A percentile compares a stretch with the other conserved stretches of the same genome.
Conservation (phyloP, 2,113 vertebrate genomes). For the Cyanocitta stelleri region DNA sequence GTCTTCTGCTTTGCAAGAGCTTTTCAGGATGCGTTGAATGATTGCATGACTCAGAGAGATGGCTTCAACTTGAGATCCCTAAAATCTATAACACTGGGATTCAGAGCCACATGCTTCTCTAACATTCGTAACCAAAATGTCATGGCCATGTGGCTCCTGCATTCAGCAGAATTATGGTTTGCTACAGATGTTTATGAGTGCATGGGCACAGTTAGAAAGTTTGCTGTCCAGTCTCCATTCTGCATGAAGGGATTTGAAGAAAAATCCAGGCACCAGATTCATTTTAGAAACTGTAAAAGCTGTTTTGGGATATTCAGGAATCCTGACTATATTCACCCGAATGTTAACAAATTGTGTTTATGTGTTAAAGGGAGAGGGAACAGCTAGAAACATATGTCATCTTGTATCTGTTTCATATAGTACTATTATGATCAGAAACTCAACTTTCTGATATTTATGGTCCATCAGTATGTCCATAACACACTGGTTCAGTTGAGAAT, state of each 20-base stretch:
- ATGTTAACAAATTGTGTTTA: constrained; percentile 15
- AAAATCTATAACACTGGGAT: neutral
- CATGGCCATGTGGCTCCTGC: constrained; percentile 6
- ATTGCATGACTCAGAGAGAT: neutral
- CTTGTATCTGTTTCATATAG: constrained; percentile 6
- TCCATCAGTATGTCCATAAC: neutral
- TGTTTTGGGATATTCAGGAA: constrained; percentile 22
- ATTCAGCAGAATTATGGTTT: constrained; percentile 19
- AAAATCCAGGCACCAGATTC: constrained; percentile 12
- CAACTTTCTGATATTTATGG: neutral
- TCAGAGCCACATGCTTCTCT: constrained; percentile 16
- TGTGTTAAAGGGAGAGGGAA: neutral
- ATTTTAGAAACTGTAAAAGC: constrained; percentile 32
- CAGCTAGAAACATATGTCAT: constrained; percentile 35
- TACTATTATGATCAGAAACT: neutral
- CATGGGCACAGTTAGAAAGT: constrained; percentile 16
- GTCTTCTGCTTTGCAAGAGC: neutral
- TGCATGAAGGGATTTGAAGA: constrained; percentile 39
- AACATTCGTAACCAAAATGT: constrained; percentile 29
- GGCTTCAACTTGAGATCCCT: neutral
- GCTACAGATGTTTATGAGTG: constrained; percentile 50
- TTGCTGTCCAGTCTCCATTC: constrained; percentile 33
- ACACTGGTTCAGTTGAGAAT: neutral
- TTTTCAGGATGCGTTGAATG: neutral
- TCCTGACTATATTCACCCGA: constrained; percentile 21